phyloP scores from a whole-genome alignment of 2,113 vertebrate genomes.

The Lepus europaeus region DNA sequence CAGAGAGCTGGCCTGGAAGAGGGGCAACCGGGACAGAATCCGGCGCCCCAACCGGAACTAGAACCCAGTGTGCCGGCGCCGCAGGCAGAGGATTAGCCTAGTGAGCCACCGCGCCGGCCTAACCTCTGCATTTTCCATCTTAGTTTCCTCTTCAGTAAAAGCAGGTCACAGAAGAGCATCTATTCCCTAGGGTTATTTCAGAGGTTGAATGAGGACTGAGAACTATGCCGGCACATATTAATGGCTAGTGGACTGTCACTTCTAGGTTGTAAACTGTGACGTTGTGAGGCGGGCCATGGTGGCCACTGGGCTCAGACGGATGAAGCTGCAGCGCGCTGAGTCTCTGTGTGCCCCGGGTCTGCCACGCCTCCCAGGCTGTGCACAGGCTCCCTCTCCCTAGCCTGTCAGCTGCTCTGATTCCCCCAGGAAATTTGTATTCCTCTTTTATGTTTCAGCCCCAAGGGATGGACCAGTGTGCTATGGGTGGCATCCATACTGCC shows the following conservation, averaged over 20 bases:
- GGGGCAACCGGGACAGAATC: no score
- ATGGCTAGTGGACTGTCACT: not conserved
- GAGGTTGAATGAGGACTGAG: not conserved
- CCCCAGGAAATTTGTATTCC: not conserved
- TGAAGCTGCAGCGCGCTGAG: accelerated
- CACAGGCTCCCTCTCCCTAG: not conserved
- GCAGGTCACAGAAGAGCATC: not conserved
- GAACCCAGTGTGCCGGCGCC: no score
- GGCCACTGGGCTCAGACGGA: not conserved
- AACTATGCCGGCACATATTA: not conserved
- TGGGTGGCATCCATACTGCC: not conserved
- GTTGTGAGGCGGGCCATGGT: not conserved
- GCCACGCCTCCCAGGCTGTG: not conserved
- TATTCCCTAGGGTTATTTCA: not conserved
- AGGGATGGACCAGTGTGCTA: not conserved
- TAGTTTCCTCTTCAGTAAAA: not conserved
- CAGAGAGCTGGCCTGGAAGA: no score
- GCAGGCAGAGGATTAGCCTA: no score
- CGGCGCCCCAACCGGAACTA: no score
- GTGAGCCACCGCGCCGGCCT: no score
- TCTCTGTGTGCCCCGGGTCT: not conserved
- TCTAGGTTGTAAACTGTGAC: not conserved
- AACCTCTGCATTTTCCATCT: not conserved
- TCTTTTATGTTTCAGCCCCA: not conserved
- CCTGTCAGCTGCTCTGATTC: not conserved